These are phyloP conservation scores for Apaloderma vittatum DNA, from an alignment of 2,113 vertebrate species.

Conservation along the genomic window DNA sequence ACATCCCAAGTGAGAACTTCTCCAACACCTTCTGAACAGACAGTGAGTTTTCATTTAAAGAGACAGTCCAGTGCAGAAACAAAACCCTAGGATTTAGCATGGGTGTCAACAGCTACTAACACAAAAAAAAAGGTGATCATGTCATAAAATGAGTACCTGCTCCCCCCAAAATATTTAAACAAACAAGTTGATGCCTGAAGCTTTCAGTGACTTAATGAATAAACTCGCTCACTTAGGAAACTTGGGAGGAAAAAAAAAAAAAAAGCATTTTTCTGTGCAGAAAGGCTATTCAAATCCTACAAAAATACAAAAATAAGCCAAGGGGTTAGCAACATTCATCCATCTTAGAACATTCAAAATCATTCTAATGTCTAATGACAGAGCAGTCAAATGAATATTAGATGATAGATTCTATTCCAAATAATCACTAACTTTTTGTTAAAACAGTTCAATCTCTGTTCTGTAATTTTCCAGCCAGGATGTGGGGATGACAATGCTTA, in stretches of 20 bases:
- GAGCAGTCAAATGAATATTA: not conserved
- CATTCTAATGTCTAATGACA: not conserved
- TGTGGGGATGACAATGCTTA: not conserved
- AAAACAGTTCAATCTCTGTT: not conserved
- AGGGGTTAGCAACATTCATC: not conserved
- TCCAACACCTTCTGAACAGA: constrained; percentile 62
- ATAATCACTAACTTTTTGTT: not conserved
- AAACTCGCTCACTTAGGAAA: not conserved
- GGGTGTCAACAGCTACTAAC: not conserved
- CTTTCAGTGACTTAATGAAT: not conserved
- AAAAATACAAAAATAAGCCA: not conserved
- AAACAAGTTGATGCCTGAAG: constrained; percentile 6
- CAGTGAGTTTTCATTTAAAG: constrained; percentile 59
- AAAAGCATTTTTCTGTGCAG: not conserved
- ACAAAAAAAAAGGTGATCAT: not conserved
- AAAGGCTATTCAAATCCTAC: not conserved
- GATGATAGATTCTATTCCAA: not conserved
- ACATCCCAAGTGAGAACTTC: constrained; percentile 72
- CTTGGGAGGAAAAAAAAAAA: not conserved
- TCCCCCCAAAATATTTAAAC: not conserved
- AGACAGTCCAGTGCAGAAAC: not conserved
- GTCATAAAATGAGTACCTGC: not conserved
- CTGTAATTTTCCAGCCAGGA: not conserved
- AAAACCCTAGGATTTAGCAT: not conserved
- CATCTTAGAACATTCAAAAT: not conserved